A percentile compares a stretch with the other conserved stretches of the same genome.
These are phyloP conservation scores for Brachypalpus laphriformis DNA, from an alignment of 2,888 invertebrate genomes.

Conservation along the genomic window DNA sequence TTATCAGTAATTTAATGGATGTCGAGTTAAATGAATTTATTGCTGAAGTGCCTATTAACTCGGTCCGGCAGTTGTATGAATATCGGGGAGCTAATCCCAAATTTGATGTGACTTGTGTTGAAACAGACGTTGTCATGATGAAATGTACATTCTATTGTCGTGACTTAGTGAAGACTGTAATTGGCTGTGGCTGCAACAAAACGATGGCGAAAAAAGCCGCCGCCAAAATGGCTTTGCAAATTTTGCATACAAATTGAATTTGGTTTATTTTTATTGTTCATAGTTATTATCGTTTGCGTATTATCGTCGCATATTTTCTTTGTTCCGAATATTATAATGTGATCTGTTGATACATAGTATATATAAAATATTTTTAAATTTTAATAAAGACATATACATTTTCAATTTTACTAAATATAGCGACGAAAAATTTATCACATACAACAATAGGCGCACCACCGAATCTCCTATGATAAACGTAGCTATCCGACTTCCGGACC, in stretches of 20 bases:
- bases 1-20: constrained; percentile 92
- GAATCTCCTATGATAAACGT: too few relatives aligned
- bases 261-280: not conserved
- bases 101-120: constrained; percentile 83
- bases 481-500: too few relatives aligned
- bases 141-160: constrained; percentile 86
- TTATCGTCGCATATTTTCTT: too few relatives aligned
- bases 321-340: too few relatives aligned
- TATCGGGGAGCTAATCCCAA: constrained; percentile 89
- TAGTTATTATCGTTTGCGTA: not conserved
- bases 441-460: too few relatives aligned
- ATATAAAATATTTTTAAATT: too few relatives aligned
- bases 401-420: too few relatives aligned
- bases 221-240: constrained; percentile 89
- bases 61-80: constrained; percentile 94
- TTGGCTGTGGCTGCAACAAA: constrained; percentile 89
- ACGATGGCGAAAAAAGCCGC: constrained; percentile 90
- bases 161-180: constrained; percentile 85
- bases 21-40: constrained; percentile 93
- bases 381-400: too few relatives aligned
- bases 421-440: too few relatives aligned
- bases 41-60: constrained; percentile 92
- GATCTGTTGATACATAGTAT: too few relatives aligned
- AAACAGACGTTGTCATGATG: constrained; percentile 84
- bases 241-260: constrained; percentile 72